Evolutionary conservation across 2,113 vertebrate genomes (phyloP), one percentile per base, ranked within the genome.

Genomic region (Antennarius striatus): DNA sequence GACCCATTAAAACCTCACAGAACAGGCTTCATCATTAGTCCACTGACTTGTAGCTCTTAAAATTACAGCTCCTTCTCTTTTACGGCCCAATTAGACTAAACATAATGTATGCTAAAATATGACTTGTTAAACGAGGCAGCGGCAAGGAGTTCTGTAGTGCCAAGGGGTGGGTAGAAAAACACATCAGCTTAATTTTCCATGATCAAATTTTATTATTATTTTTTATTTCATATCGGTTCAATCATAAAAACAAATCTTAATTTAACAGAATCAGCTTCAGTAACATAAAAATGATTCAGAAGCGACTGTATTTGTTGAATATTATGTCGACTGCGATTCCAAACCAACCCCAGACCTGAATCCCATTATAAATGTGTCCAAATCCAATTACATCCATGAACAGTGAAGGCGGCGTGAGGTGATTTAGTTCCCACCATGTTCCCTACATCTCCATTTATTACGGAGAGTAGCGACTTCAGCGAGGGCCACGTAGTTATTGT

Each of bases 61-160:
- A 71, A 54, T 63, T 67, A 60, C 60, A 77, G 61, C 50, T 49
- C 40, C 51, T 56, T 49, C 22, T 50, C 45, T 72, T 65, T 58
- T 15, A 30, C 56, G 63, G 40, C 13, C 49, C 68, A 63, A 76
- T 60, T 42, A 73, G n/a, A 63, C 42, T 48, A 42, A 71, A 75
- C 49, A 59, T 52, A n/a, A 71, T 56, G 6, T 17, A 73, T 60
- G 54, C 46, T 45, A 63, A 76, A 63, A 67, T 71, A 73, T 60
- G 53, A 73, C n/a, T 28, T 47, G 15, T 48, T 47, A 42, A 16
- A 66, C 22, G 50, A 62, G 10, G 58, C 32, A 36, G 32, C 32
- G 32, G 32, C 32, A 7, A 36, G 7, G 32, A 36, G 32, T 7
- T 36, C 32, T 36, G 22, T 22, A 36, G 32, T 3, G 7, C 32